phyloP scores from a whole-genome alignment of 2,113 vertebrate genomes.

The Entelurus aequoreus region DNA sequence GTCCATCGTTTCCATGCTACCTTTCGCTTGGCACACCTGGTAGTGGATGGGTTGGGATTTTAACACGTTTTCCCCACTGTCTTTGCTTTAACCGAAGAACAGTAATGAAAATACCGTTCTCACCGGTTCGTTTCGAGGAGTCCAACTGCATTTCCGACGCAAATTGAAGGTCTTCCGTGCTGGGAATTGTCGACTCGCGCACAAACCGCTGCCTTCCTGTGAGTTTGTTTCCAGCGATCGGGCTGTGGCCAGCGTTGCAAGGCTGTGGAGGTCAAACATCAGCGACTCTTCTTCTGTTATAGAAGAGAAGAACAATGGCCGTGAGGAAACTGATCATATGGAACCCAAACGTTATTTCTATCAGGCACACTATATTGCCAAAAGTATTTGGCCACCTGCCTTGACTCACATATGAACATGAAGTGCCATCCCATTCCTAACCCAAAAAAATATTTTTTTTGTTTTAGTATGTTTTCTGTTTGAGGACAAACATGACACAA shows the following conservation, averaged over 20 bases:
- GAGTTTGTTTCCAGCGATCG: conserved; percentile 80
- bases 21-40: conserved; percentile 89
- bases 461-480: too few species aligned
- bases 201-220: conserved; percentile 20
- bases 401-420: too few species aligned
- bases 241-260: conserved; percentile 87
- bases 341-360: too few species aligned
- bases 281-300: conserved; percentile 79
- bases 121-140: conserved; percentile 88
- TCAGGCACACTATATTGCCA: too few species aligned
- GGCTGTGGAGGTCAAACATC: conserved; percentile 85
- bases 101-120: conserved; percentile 35
- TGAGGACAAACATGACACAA: too few species aligned
- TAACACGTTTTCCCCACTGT: not conserved
- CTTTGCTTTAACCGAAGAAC: not conserved
- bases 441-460: too few species aligned
- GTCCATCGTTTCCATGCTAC: conserved; percentile 85
- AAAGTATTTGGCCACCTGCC: too few species aligned
- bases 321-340: too few species aligned
- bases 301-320: conserved; percentile 5
- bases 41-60: conserved; percentile 8
- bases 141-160: conserved; percentile 88
- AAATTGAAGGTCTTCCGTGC: conserved; percentile 78
- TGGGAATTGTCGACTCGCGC: conserved; percentile 49
- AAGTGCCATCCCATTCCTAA: too few species aligned